Conservation (phyloP, 2,113 vertebrate species). For the Apodemus speciosus region DNA sequence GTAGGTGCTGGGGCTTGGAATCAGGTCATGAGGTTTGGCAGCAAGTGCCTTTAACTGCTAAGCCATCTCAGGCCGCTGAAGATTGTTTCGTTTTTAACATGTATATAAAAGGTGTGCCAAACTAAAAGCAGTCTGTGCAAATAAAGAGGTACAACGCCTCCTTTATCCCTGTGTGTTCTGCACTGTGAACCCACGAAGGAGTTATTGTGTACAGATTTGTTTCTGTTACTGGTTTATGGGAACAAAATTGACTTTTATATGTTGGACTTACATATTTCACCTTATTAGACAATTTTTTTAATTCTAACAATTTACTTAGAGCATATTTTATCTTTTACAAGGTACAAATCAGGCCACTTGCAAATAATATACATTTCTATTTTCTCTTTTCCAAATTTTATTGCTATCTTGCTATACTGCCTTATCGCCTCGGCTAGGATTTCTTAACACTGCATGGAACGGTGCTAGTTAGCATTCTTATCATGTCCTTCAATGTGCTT, state of each 20-base stretch:
- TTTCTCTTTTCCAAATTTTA: not conserved
- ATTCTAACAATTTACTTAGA: constrained; percentile 10
- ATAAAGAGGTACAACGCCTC: not conserved
- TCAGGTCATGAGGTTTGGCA: not conserved
- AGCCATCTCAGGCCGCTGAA: not conserved
- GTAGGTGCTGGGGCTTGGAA: not conserved
- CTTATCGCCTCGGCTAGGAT: not conserved
- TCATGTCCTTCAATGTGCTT: not conserved
- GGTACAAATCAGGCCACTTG: not conserved
- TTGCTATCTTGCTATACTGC: not conserved
- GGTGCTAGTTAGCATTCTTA: not conserved
- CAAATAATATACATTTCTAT: not conserved
- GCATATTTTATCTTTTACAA: not conserved
- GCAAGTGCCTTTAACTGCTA: not conserved
- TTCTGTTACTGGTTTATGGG: not conserved
- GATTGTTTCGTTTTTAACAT: not conserved
- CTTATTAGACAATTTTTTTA: not conserved
- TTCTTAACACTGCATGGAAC: not conserved
- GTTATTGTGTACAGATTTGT: not conserved
- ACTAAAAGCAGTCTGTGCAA: not conserved
- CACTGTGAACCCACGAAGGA: not conserved
- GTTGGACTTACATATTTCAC: not conserved
- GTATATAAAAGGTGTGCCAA: not conserved
- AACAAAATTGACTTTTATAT: not conserved
- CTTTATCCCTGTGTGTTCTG: not conserved